Base-by-base conservation (phyloP, 2,888 invertebrate genomes). In the Tuta absoluta region DNA sequence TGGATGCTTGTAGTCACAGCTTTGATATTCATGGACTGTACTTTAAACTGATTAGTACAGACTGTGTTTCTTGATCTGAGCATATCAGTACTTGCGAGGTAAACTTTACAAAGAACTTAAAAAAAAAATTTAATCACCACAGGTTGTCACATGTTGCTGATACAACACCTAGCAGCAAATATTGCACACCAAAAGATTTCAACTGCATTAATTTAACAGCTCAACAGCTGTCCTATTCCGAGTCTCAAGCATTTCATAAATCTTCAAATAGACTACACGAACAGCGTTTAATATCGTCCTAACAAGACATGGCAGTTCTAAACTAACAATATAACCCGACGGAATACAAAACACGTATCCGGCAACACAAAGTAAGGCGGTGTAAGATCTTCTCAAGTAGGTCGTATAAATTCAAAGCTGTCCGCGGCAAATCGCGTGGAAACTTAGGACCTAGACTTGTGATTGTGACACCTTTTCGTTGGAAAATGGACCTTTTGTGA, bases 391-490 rank as follows among this genome's bases (percentile, higher is more conserved):
- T 28, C 45, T 66, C 63, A 85, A 85, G 81, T 79, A 81, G 86
- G 84, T 85, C 81, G 80, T 86, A 86, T 84, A 85, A 79, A 86
- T 86, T 85, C 84, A 82, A 75, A 75, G 77, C 75, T 72, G 69
- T 74, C 74, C 72, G 72, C 69, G 69, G 69, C 71, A 75, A 75
- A 75, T 72, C 75, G 76, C 75, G 73, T 78, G 77, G 79, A 75
- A 80, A 79, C 72, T 74, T 73, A 72, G 51, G 72, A 72, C 72
- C 72, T 69, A 70, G 72, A 74, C 72, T 72, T 72, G 72, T 67
- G 71, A 69, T 71, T 75, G 71, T 68, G 61, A 68, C 21, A 23
- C 51, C 5, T 14, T 23, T 23, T 24, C 5, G 21, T 53, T 24
- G 12, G 45, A 17, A 45, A 45, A n/a, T 45, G n/a, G 45, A 45